Percentiles rank a stretch among this genome's conserved stretches.
Conservation (phyloP, 2,888 invertebrate genomes). For the Leptopilina drosophilae region DNA sequence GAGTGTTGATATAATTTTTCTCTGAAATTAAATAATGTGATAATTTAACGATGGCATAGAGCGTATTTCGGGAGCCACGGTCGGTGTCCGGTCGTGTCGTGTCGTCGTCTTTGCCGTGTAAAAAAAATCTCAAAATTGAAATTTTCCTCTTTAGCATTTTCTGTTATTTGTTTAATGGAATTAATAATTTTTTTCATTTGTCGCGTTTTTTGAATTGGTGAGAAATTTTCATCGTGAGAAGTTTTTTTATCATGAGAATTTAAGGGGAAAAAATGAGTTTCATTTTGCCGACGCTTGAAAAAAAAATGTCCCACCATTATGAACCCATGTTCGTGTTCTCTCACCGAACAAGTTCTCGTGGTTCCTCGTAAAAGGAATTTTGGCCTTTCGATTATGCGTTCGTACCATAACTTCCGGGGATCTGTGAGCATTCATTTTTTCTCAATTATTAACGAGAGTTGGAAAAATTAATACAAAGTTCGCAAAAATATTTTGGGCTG, state of each 20-base stretch:
- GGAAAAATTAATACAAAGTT: not conserved
- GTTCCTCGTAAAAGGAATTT: constrained; percentile 40
- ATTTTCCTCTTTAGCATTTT: not conserved
- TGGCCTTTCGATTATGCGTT: not conserved
- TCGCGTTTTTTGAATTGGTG: constrained; percentile 25
- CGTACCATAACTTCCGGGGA: not conserved
- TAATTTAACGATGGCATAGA: constrained; percentile 39
- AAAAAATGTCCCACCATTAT: constrained; percentile 35
- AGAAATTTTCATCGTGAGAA: not conserved
- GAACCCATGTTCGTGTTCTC: constrained; percentile 37
- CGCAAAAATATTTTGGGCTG: not conserved
- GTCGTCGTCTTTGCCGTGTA: constrained; percentile 2
- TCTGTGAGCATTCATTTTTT: not conserved
- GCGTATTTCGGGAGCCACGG: constrained; percentile 69
- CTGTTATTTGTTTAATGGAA: constrained; percentile 41
- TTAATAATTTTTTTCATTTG: constrained; percentile 40
- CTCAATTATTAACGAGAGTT: too few relatives aligned
- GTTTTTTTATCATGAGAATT: too few relatives aligned
- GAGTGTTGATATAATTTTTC: constrained; percentile 57
- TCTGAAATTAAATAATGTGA: not conserved
- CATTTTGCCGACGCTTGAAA: constrained; percentile 15
- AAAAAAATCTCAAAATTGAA: not conserved
- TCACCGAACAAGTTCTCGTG: constrained; percentile 55
- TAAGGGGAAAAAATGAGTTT: not conserved
- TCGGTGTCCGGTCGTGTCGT: constrained; percentile 47